Percentiles rank a stretch among this genome's conserved stretches.
phyloP scores from a whole-genome alignment of 2,888 invertebrate species.

The Epirrhoe tristata region DNA sequence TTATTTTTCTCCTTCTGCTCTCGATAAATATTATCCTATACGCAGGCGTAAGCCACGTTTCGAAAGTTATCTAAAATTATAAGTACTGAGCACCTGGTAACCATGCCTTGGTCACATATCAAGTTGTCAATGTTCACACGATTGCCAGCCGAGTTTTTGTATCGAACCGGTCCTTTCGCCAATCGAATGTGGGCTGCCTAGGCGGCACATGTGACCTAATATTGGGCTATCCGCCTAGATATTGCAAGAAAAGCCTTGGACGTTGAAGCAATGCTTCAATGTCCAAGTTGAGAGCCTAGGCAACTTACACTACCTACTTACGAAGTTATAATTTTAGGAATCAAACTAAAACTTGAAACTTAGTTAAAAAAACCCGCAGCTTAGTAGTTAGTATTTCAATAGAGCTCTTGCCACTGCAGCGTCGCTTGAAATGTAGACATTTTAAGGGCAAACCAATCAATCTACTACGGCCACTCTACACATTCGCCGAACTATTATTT shows the following conservation, averaged over 20 bases:
- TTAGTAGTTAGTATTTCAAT: too few species aligned
- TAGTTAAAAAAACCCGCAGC: too few species aligned
- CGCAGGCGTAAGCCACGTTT: background rate
- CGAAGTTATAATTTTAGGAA: background rate
- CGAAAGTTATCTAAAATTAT: background rate
- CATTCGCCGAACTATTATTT: too few species aligned
- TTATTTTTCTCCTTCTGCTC: background rate
- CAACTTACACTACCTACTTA: background rate
- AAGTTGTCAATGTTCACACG: constrained; percentile 35
- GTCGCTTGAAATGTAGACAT: too few species aligned
- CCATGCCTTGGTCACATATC: constrained; percentile 30
- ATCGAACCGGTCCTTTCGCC: constrained; percentile 41
- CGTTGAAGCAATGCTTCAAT: background rate
- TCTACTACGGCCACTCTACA: too few species aligned
- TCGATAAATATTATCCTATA: background rate
- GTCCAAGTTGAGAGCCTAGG: background rate
- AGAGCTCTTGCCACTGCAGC: too few species aligned
- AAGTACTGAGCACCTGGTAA: constrained; percentile 1
- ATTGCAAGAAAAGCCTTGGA: constrained; percentile 31
- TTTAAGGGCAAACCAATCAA: too few species aligned
- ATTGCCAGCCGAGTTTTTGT: constrained; percentile 34
- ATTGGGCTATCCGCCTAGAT: constrained; percentile 30
- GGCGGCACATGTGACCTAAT: constrained; percentile 42
- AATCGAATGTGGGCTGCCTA: constrained; percentile 30
- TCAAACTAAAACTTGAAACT: too few species aligned